Evolutionary conservation across 2,797 vertebrate species (phyloP), one percentile per base, ranked within the genome.

Genomic region (Gastrophryne carolinensis): DNA sequence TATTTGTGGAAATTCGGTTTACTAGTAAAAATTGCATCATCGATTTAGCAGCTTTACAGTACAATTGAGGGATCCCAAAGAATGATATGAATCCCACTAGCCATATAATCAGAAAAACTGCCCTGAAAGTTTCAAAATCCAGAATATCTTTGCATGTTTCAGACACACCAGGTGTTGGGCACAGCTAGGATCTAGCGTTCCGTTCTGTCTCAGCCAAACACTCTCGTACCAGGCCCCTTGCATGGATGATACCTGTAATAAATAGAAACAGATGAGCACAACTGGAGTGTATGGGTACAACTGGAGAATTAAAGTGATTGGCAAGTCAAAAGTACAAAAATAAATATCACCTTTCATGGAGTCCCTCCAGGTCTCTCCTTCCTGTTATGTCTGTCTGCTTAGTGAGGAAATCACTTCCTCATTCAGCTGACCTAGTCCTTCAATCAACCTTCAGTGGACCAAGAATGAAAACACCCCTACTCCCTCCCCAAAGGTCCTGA

Each of bases 161-260:
- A 37, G 32, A 56, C 70, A 72, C 81, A 54, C n/a, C n/a, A 53
- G 80, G 76, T 66, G 34, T 17, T 8, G 23, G 0, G 3, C 41
- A 1, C 8, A 32, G 86, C 89, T 98, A 98, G 85, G 96, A 98
- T 75, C 96, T 89, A 1, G 98, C 98, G 0, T 98, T 98, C 23
- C 97, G 91, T 76, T 99, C 98, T 27, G 97, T 99, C 86, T 99
- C 96, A 0, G 96, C 96, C 93, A 99, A 84, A 85, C 97, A 99
- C 70, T 99, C 98, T n/a, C 95, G 94, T 65, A 99, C 97, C 84
- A 99, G 85, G 41, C 96, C 97, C 86, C 97, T 89, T 2, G 96
- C 96, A 0, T 99, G 98, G 80, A 99, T 98, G 71, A 99, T 99
- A 65, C 97, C 98, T 99, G 78, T 83, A 79, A 83, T 17, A 81